These are phyloP conservation scores for Mya arenaria DNA, from an alignment of 1,140 invertebrate species.

Conservation along the genomic window DNA sequence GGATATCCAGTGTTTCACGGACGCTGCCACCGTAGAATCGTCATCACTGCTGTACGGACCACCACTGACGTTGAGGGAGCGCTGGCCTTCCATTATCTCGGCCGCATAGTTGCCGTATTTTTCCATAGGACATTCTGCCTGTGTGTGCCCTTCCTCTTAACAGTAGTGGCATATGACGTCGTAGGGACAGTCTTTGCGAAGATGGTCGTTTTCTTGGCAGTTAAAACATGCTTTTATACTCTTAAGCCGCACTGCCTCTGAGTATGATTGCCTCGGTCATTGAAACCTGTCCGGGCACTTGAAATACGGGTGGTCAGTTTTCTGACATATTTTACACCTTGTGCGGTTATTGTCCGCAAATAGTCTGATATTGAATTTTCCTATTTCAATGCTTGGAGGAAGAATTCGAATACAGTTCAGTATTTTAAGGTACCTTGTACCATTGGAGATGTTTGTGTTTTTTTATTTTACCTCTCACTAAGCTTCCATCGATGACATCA, in stretches of 20 bases:
- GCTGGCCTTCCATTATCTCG: not conserved
- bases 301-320: not conserved
- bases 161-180: not conserved
- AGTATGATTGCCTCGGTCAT: not conserved
- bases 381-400: not conserved
- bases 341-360: conserved; percentile 5
- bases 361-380: not conserved
- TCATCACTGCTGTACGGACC: too few relatives aligned
- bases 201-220: not conserved
- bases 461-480: conserved; percentile 1
- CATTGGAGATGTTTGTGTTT: too few relatives aligned
- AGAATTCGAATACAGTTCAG: conserved; percentile 1
- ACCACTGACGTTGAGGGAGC: not conserved
- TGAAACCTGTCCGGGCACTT: too few relatives aligned
- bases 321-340: not conserved
- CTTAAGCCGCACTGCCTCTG: not conserved
- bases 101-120: not conserved
- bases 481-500: not conserved
- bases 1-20: too few relatives aligned
- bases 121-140: not conserved
- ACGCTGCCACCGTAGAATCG: too few relatives aligned
- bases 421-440: not conserved
- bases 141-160: not conserved
- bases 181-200: not conserved
- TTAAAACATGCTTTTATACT: not conserved